Base-by-base conservation (phyloP, 2,797 vertebrate species). In the Intellagama lesueurii region DNA sequence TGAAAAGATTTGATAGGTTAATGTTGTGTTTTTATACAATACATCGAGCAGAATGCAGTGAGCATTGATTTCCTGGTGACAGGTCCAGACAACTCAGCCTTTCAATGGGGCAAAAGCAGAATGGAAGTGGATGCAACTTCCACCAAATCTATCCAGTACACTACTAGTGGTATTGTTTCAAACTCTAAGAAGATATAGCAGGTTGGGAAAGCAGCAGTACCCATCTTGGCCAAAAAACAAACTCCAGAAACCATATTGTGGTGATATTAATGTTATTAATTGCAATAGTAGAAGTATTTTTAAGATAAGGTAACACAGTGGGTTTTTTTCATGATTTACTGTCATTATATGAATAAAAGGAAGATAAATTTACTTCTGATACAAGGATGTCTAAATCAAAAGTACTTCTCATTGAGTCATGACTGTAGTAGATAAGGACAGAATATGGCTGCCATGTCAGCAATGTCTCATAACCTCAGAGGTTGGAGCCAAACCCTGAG, bases 371-470 rank as follows among this genome's bases (percentile, higher is more conserved):
- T 91, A 7, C 91, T 77, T 68, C 1, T 72, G 35, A 79, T 88
- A 80, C 24, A 72, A 70, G 30, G 30, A 60, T 90, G 66, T 84
- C 24, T 72, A 92, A 88, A 90, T 76, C 2, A 90, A 86, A 92
- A 92, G n/a, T 19, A 6, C 26, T 83, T 72, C 11, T 86, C 19
- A 7, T 40, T 19, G 49, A 91, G n/a, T 81, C 44, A 88, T 30
- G 17, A 82, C 32, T 47, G 64, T 83, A 40, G 40, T 40, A 92
- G 14, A 66, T 47, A 81, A 69, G 14, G 87, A 2, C 11, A 86
- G 87, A 86, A 35, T 44, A 26, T 56, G 52, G 52, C 52, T 56
- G 52, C 52, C 52, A 56, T 56, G 14, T 56, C 3, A 56, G 52
- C 9, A 56, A 14, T 56, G 52, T 56, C 52, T 56, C 52, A 56